phyloP scores from a whole-genome alignment of 2,113 vertebrate genomes.

The Coregonus clupeaformis region DNA sequence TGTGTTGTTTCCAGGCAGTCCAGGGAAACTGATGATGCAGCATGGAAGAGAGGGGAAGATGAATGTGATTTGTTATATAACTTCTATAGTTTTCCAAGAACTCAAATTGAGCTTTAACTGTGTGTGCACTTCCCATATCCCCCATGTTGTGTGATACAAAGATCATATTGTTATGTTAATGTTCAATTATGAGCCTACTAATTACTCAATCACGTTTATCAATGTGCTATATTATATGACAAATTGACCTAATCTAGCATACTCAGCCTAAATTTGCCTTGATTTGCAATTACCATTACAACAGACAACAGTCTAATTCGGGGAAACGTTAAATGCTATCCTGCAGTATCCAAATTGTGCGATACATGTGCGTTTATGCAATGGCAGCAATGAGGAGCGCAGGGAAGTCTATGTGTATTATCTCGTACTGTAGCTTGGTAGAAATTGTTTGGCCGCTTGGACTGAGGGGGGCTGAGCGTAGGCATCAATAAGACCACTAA shows the following conservation, averaged over 20 bases:
- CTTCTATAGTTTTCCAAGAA: conserved; percentile 61
- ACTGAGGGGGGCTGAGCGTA: conserved; percentile 55
- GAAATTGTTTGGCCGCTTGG: conserved; percentile 19
- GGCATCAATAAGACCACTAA: conserved; percentile 81
- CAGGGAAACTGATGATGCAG: conserved; percentile 69
- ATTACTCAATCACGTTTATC: too few relatives aligned
- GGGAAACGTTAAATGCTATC: too few relatives aligned
- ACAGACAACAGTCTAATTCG: background rate
- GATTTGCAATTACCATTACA: background rate
- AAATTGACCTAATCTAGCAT: background rate
- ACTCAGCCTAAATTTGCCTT: background rate
- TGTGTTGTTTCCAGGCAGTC: conserved; percentile 68
- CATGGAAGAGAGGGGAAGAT: conserved; percentile 63
- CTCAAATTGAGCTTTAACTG: conserved; percentile 49
- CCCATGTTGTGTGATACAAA: conserved; percentile 17
- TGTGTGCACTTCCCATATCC: conserved; percentile 21
- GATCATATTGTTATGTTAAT: conserved; percentile 8
- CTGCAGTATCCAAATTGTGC: conserved; percentile 22
- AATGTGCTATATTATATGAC: background rate
- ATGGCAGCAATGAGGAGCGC: conserved; percentile 29
- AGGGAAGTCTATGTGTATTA: conserved; percentile 7
- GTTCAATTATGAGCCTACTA: too few relatives aligned
- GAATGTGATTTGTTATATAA: conserved; percentile 72
- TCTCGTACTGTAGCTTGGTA: conserved; percentile 35
- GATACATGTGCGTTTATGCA: background rate